Evolutionary conservation across 1,140 invertebrate genomes (phyloP).

Genomic region (Papilio machaon): DNA sequence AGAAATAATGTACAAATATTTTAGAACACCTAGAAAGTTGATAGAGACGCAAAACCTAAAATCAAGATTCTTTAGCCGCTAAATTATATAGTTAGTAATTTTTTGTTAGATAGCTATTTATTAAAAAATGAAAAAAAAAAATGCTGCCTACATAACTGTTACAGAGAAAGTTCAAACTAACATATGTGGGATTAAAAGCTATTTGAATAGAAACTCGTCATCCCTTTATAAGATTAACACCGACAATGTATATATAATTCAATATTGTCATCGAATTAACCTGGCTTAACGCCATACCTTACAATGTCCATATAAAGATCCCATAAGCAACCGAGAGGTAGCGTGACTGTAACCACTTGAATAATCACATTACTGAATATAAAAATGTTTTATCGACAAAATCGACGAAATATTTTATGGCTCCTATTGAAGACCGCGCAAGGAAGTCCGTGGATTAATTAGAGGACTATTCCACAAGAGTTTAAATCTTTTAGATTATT

Average conservation of each 20-base stretch:
- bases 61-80: not conserved
- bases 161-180: constrained; percentile 14
- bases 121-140: not conserved
- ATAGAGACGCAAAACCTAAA: not conserved
- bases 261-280: constrained; percentile 33
- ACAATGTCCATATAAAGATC: constrained; percentile 25
- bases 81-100: not conserved
- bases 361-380: constrained; percentile 20
- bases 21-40: not conserved
- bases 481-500: constrained; percentile 30
- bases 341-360: constrained; percentile 33
- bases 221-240: constrained; percentile 24
- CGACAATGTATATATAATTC: constrained; percentile 32
- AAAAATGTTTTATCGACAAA: constrained; percentile 36
- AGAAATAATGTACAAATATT: not conserved
- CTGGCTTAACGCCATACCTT: constrained; percentile 29
- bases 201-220: constrained; percentile 22
- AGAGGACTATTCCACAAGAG: constrained; percentile 28
- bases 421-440: constrained; percentile 16
- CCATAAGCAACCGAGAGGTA: constrained; percentile 20
- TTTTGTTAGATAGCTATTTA: not conserved
- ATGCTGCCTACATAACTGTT: not conserved
- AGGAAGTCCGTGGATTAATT: constrained; percentile 30
- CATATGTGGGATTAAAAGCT: constrained; percentile 20
- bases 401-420: constrained; percentile 32